phyloP scores from a whole-genome alignment of 92 coral and sea anemone species.

The Phenganax subtilis region DNA sequence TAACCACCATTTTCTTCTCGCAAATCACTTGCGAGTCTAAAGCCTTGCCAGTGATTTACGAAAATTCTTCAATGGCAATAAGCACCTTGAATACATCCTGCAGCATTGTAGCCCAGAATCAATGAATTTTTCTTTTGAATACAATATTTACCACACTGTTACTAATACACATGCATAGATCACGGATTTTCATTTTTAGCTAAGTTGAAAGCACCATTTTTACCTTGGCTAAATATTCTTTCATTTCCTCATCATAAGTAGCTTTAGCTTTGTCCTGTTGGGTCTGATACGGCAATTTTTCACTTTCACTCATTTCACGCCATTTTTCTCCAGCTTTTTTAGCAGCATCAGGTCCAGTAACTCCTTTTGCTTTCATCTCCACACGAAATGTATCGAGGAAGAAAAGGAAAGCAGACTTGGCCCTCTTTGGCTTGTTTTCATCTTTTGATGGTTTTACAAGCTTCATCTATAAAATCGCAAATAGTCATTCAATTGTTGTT shows the following conservation, averaged over 20 bases:
- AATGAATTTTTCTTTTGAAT: neutral
- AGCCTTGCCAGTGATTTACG: too few species aligned
- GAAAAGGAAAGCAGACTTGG: constrained; percentile 82
- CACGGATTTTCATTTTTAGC: neutral
- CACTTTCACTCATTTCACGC: constrained; percentile 71
- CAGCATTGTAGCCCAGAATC: neutral
- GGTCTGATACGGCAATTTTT: constrained; percentile 61
- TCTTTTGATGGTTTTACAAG: constrained; percentile 43
- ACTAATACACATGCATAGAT: neutral
- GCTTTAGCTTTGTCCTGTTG: constrained; percentile 64
- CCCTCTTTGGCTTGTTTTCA: constrained; percentile 80
- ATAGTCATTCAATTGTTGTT: neutral
- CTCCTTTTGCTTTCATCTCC: constrained; percentile 48
- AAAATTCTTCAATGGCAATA: too few species aligned
- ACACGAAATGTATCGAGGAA: constrained; percentile 78
- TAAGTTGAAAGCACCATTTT: neutral
- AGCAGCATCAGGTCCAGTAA: constrained; percentile 65
- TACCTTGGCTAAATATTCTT: constrained; percentile 70
- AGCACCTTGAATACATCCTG: neutral
- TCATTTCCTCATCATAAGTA: constrained; percentile 63
- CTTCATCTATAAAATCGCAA: neutral
- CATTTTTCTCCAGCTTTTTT: constrained; percentile 86
- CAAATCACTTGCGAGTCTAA: too few species aligned
- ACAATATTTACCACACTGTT: neutral
- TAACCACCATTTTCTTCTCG: too few species aligned